These are phyloP conservation scores for Hybognathus amarus DNA, from an alignment of 2,797 vertebrate species.

Conservation along the genomic window DNA sequence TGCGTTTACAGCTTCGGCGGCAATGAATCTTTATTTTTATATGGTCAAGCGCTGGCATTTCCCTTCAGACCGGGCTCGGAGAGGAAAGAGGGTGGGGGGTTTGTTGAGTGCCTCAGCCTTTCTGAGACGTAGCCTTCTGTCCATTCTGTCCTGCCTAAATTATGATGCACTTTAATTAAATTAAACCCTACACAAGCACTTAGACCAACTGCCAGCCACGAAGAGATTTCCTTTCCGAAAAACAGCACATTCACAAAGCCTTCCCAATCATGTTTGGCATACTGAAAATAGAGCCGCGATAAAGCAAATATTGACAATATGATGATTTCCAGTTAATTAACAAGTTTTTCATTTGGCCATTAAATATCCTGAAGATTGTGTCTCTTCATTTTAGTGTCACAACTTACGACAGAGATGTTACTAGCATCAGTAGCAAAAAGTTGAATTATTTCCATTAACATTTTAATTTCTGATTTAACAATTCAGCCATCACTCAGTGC, in stretches of 20 bases:
- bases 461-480: neutral
- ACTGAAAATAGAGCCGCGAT: neutral
- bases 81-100: neutral
- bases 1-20: slow-evolving; percentile 49
- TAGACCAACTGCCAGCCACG: slow-evolving; percentile 58
- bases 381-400: slow-evolving; percentile 1
- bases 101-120: slow-evolving; percentile 19
- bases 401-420: neutral
- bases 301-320: neutral
- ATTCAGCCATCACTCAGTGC: neutral
- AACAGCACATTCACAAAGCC: slow-evolving; percentile 20
- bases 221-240: slow-evolving; percentile 32
- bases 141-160: slow-evolving; percentile 58
- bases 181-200: slow-evolving; percentile 77
- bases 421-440: slow-evolving; percentile 4
- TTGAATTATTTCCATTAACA: neutral
- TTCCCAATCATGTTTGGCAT: neutral
- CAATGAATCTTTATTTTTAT: slow-evolving; percentile 62
- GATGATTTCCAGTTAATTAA: neutral
- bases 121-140: slow-evolving; percentile 49
- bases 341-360: neutral
- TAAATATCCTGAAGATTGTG: neutral
- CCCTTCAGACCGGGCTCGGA: slow-evolving; percentile 37
- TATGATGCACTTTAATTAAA: slow-evolving; percentile 73
- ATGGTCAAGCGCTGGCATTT: slow-evolving; percentile 55